Conservation (phyloP, 2,797 vertebrate genomes). For the Buphagus erythrorhynchus region DNA sequence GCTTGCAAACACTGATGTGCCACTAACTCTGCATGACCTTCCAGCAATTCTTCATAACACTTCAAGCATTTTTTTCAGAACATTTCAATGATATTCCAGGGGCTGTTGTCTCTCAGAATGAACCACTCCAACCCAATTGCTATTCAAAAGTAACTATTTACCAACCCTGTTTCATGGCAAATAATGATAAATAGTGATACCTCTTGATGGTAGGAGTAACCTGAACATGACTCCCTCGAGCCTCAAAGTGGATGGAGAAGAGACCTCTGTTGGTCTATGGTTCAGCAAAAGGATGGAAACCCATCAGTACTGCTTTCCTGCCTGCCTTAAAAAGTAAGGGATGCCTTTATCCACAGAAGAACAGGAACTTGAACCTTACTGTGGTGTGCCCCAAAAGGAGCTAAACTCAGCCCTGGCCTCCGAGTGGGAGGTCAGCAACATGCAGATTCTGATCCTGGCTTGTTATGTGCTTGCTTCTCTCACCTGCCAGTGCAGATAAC, state of each 20-base stretch:
- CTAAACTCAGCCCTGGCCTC: background rate
- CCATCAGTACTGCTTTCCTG: background rate
- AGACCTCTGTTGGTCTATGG: background rate
- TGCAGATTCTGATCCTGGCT: conserved; percentile 31
- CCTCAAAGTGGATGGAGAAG: background rate
- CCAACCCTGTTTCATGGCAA: background rate
- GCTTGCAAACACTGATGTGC: background rate
- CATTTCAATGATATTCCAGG: background rate
- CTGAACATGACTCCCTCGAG: background rate
- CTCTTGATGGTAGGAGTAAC: background rate
- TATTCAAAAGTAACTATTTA: background rate
- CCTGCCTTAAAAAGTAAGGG: background rate
- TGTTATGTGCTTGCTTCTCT: conserved; percentile 20
- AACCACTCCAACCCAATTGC: background rate
- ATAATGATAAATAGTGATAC: background rate
- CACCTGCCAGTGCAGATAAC: conserved; percentile 43
- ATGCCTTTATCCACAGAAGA: background rate
- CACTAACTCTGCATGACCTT: background rate
- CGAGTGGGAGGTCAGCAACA: background rate
- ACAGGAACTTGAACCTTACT: background rate
- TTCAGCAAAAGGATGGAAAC: background rate
- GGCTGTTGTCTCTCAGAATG: background rate
- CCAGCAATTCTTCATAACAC: background rate
- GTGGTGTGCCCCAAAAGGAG: background rate
- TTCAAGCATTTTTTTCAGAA: background rate